Conservation (phyloP, 2,888 invertebrate genomes). For the Embidobia sp. region DNA sequence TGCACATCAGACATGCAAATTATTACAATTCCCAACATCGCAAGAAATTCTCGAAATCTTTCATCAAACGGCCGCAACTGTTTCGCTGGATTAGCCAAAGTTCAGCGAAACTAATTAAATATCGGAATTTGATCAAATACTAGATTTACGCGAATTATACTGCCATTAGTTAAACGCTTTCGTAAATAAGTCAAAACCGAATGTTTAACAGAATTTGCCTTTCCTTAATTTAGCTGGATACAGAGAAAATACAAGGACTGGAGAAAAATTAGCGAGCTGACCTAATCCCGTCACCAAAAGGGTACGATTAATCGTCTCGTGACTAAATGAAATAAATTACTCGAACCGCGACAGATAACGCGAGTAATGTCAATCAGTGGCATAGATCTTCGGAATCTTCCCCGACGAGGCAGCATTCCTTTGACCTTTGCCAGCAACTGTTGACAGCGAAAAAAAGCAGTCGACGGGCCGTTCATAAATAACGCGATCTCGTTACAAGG, state of each 20-base stretch:
- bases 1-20: slow-evolving; percentile 2
- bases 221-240: no score
- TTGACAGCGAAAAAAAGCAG: no score
- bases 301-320: slow-evolving; percentile 24
- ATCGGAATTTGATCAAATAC: no score
- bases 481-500: slow-evolving; percentile 63
- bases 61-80: no score
- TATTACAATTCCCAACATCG: background rate
- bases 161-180: no score
- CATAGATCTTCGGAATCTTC: slow-evolving; percentile 61
- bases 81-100: no score
- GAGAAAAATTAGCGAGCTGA: no score
- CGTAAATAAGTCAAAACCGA: no score
- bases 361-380: slow-evolving; percentile 12
- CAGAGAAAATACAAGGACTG: no score
- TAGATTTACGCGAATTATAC: no score
- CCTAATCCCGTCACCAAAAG: slow-evolving; percentile 12
- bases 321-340: slow-evolving; percentile 12
- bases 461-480: slow-evolving; percentile 58
- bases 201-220: no score
- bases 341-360: slow-evolving; percentile 10
- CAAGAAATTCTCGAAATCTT: slow-evolving; percentile 1
- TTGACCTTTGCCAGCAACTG: slow-evolving; percentile 67
- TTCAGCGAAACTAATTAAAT: no score
- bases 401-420: slow-evolving; percentile 37